These are phyloP conservation scores for Dendrolimus houi DNA, from an alignment of 2,888 invertebrate genomes.

Conservation along the genomic window DNA sequence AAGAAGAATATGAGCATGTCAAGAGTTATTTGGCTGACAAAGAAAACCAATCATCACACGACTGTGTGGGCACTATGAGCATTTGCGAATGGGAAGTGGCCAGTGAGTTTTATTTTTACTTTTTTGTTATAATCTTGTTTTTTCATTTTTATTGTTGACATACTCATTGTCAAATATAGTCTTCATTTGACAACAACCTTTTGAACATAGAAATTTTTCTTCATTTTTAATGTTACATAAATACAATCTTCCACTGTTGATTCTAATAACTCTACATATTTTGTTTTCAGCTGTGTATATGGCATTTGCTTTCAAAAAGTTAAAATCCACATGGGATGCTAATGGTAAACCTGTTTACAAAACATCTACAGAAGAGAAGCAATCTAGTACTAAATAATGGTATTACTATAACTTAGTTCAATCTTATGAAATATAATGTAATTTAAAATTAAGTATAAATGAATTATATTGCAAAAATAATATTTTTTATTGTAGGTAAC, in stretches of 20 bases:
- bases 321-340: constrained; percentile 78
- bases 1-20: constrained; percentile 85
- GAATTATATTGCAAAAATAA: too few relatives aligned
- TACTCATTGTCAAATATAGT: too few relatives aligned
- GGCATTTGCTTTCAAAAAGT: constrained; percentile 90
- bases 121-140: too few relatives aligned
- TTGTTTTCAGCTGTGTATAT: constrained; percentile 84
- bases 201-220: too few relatives aligned
- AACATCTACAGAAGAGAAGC: constrained; percentile 17
- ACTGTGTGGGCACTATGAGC: constrained; percentile 87
- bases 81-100: constrained; percentile 95
- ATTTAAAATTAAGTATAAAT: too few relatives aligned
- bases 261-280: constrained; percentile 6
- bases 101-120: constrained; percentile 77
- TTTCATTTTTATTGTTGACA: too few relatives aligned
- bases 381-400: constrained; percentile 1
- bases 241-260: too few relatives aligned
- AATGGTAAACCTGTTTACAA: constrained; percentile 79
- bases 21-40: constrained; percentile 70
- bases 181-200: too few relatives aligned
- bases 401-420: not conserved
- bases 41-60: constrained; percentile 44
- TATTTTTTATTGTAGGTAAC: too few relatives aligned
- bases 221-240: too few relatives aligned
- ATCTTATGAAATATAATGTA: not conserved